These are phyloP conservation scores for Zhengitettix transpicula DNA, from an alignment of 2,888 invertebrate species.

Conservation along the genomic window DNA sequence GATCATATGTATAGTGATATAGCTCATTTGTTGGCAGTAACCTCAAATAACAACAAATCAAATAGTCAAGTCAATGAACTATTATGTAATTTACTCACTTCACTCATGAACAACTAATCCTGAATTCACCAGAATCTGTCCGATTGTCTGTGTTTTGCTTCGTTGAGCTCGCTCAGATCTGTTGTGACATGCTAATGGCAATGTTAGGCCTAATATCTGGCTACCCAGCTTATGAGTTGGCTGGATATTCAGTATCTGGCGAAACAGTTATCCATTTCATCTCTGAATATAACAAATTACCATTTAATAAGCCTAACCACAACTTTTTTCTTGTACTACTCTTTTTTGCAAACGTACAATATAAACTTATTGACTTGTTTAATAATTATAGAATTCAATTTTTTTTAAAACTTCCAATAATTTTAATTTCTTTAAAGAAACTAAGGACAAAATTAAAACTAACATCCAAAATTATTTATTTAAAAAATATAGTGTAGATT, in stretches of 20 bases:
- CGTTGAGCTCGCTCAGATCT: not conserved
- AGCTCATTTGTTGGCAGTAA: too few relatives aligned
- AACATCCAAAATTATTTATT: too few relatives aligned
- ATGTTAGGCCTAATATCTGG: not conserved
- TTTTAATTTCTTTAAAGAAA: too few relatives aligned
- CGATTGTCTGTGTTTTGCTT: not conserved
- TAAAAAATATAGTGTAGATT: too few relatives aligned
- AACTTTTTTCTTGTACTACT: too few relatives aligned
- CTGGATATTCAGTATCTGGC: not conserved
- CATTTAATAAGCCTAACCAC: too few relatives aligned
- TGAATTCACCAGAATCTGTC: not conserved
- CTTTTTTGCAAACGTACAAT: too few relatives aligned
- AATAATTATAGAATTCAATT: too few relatives aligned
- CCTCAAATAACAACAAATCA: not conserved
- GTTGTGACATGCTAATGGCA: not conserved
- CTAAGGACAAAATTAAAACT: too few relatives aligned
- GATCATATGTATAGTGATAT: too few relatives aligned
- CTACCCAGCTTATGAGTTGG: not conserved
- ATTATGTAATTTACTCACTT: not conserved
- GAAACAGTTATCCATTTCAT: not conserved
- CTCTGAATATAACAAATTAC: not conserved
- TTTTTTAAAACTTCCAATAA: too few relatives aligned
- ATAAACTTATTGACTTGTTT: too few relatives aligned
- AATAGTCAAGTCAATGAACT: not conserved
- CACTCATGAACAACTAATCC: not conserved